Conservation (phyloP, 2,113 vertebrate genomes). For the Nematolebias whitei region DNA sequence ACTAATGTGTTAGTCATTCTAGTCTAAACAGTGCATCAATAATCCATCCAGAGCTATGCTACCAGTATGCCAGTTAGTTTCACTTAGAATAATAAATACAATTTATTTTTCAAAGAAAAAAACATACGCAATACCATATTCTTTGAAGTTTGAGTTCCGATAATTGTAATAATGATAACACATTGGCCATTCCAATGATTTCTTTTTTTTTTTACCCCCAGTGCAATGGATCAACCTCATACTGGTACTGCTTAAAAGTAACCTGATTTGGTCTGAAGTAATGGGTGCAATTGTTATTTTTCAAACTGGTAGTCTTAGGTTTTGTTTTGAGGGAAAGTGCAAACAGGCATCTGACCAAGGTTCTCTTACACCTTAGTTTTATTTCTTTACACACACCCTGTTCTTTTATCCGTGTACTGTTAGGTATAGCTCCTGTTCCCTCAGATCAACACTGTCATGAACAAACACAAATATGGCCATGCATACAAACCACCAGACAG, state of each 20-base stretch:
- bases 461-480: conserved; percentile 15
- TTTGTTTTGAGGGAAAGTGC: neutral
- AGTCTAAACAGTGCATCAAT: too few species aligned
- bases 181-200: too few species aligned
- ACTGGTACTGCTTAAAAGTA: neutral
- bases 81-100: too few species aligned
- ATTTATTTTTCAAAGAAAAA: too few species aligned
- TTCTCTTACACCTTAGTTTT: conserved; percentile 3
- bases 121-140: too few species aligned
- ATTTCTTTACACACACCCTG: neutral
- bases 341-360: conserved; percentile 6
- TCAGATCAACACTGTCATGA: conserved; percentile 9
- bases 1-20: too few species aligned
- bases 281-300: neutral
- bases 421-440: conserved; percentile 15
- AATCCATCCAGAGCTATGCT: too few species aligned
- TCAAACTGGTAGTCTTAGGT: neutral
- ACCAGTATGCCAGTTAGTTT: too few species aligned
- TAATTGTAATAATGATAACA: too few species aligned
- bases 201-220: neutral
- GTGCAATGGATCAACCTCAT: neutral
- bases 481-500: conserved; percentile 31
- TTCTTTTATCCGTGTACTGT: conserved; percentile 1
- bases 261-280: neutral
- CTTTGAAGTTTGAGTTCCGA: too few species aligned